These are phyloP conservation scores for Petrocephalus zakoni DNA, from an alignment of 2,113 vertebrate species.

Conservation along the genomic window DNA sequence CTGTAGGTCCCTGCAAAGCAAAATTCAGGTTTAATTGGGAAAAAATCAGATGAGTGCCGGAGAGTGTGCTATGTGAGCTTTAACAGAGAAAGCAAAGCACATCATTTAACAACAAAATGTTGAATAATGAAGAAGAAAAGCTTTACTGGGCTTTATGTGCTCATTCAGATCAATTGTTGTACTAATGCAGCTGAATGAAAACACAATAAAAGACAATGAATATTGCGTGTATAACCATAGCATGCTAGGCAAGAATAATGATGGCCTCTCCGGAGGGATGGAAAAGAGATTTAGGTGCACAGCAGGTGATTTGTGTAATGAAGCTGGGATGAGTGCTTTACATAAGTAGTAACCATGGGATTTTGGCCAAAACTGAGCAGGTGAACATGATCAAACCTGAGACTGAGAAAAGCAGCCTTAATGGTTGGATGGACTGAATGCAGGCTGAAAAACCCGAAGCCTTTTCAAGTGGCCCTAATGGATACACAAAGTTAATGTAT, in stretches of 20 bases:
- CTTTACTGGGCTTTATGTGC: constrained; percentile 54
- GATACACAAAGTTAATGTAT: background rate
- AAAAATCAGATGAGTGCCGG: constrained; percentile 51
- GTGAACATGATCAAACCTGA: background rate
- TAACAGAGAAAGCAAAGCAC: constrained; percentile 53
- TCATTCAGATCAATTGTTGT: constrained; percentile 66
- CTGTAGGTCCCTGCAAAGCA: constrained; percentile 54
- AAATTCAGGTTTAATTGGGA: constrained; percentile 64
- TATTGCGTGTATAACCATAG: constrained; percentile 36
- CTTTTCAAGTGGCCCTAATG: background rate
- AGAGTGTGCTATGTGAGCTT: constrained; percentile 35
- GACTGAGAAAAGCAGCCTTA: background rate
- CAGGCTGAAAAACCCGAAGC: background rate
- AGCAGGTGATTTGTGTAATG: background rate
- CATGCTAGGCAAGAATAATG: background rate
- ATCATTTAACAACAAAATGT: constrained; percentile 64
- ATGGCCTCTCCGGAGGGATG: background rate
- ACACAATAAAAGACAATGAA: constrained; percentile 43
- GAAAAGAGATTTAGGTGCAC: background rate
- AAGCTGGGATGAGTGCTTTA: background rate
- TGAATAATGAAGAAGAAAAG: constrained; percentile 62
- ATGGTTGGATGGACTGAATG: background rate
- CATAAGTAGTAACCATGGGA: background rate
- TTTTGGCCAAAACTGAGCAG: background rate
- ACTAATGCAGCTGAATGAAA: constrained; percentile 52